These are phyloP conservation scores for Salticus scenicus DNA, from an alignment of 2,888 invertebrate genomes.

Conservation along the genomic window DNA sequence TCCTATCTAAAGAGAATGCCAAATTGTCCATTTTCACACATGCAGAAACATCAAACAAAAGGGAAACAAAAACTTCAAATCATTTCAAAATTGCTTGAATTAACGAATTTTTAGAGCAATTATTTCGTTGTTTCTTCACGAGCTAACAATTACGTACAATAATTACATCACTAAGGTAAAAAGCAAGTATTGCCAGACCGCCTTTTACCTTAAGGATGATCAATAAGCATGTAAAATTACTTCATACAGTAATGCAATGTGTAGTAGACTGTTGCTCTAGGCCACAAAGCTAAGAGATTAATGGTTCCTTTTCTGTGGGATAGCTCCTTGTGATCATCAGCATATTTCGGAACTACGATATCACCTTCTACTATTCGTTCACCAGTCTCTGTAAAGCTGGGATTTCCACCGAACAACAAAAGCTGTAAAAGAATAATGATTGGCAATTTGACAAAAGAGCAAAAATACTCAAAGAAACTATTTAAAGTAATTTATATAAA, in stretches of 20 bases:
- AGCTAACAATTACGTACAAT: no score
- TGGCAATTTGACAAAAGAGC: neutral
- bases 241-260: constrained; percentile 64
- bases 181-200: no score
- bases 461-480: no score
- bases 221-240: neutral
- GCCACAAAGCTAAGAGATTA: constrained; percentile 65
- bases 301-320: constrained; percentile 64
- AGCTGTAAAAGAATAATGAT: constrained; percentile 25
- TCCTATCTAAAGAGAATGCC: no score
- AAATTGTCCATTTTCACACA: no score
- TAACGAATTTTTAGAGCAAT: no score
- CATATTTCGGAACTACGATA: constrained; percentile 65
- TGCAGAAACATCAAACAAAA: no score
- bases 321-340: constrained; percentile 59
- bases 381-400: constrained; percentile 49
- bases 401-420: constrained; percentile 54
- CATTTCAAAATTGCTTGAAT: no score
- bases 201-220: no score
- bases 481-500: neutral
- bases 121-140: no score
- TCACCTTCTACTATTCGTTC: constrained; percentile 64
- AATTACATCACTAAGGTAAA: no score
- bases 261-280: constrained; percentile 52
- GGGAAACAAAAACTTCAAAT: no score